Conservation (phyloP, 2,113 vertebrate genomes). For the pig (Sus scrofa) region T2T-Sscrofa CM000817.6:104848501-104849000, state of each 20-base stretch:
- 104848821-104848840: conserved; percentile 39
- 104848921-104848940: too few relatives aligned
- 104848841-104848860: conserved; percentile 10
- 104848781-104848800: too few relatives aligned
- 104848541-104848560: conserved; percentile 7
- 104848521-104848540: conserved; percentile 58
- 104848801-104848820: not conserved
- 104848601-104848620: conserved; percentile 62
- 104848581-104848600: conserved; percentile 54
- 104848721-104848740: not conserved
- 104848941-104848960: too few relatives aligned
- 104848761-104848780: not conserved
- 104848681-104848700: conserved; percentile 49
- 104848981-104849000: too few relatives aligned
- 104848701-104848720: not conserved
- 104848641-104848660: conserved; percentile 46
- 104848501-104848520: conserved; percentile 49
- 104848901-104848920: too few relatives aligned
- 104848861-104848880: conserved; percentile 24
- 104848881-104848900: not conserved
- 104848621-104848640: conserved; percentile 20
- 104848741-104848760: not conserved
- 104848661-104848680: not conserved
- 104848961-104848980: too few relatives aligned
- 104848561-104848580: conserved; percentile 54